Conservation (phyloP, 37 sponge, comb jelly and placozoan species). For the Bolinopsis microptera region DNA sequence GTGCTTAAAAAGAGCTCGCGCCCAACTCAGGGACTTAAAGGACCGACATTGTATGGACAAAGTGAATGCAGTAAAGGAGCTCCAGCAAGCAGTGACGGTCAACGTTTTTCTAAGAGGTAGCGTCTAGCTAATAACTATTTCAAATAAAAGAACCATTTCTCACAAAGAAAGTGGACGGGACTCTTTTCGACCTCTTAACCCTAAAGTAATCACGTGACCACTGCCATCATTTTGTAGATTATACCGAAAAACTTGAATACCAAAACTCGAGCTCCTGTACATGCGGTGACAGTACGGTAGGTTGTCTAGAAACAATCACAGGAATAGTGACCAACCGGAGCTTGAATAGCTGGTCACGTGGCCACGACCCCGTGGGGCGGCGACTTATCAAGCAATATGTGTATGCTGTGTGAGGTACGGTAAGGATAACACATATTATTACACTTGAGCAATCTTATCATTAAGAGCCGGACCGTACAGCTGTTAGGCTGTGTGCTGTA, state of each 20-base stretch:
- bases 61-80: not conserved
- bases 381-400: constrained; percentile 25
- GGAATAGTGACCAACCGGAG: not conserved
- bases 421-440: not conserved
- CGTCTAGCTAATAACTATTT: not conserved
- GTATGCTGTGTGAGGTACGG: not conserved
- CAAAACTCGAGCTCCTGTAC: not conserved
- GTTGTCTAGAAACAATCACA: not conserved
- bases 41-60: not conserved
- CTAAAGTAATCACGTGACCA: not conserved
- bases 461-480: not conserved
- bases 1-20: not conserved
- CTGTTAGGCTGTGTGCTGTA: not conserved
- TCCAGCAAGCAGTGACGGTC: not conserved
- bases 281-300: not conserved
- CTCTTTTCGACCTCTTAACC: not conserved
- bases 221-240: too few relatives aligned
- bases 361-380: not conserved
- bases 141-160: not conserved
- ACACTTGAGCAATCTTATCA: constrained; percentile 38
- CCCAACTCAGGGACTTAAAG: not conserved
- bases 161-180: not conserved
- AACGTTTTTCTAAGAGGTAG: not conserved
- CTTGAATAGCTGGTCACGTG: not conserved
- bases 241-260: not conserved